These are phyloP conservation scores for Meriones psammophilus DNA, from an alignment of 2,797 vertebrate species.

Conservation along the genomic window DNA sequence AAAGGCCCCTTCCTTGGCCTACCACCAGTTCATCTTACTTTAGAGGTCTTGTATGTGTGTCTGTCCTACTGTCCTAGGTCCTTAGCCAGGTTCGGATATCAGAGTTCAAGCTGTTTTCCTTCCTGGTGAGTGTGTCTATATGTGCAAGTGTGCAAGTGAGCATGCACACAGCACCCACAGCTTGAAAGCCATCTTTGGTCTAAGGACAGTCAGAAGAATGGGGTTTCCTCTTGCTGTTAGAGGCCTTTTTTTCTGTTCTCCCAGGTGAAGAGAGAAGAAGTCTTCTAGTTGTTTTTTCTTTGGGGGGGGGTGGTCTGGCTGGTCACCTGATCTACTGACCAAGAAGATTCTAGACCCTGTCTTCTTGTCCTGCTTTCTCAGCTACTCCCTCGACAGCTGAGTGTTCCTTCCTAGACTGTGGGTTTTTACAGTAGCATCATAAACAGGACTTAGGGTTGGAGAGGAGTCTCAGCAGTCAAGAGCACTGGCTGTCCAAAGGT, in stretches of 20 bases:
- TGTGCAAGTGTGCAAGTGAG: neutral
- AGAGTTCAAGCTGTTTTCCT: constrained; percentile 26
- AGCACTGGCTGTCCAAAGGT: neutral
- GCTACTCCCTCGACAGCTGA: neutral
- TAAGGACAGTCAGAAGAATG: neutral
- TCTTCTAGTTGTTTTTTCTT: neutral
- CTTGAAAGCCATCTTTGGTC: constrained; percentile 7
- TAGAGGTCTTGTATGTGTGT: neutral
- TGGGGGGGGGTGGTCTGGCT: neutral
- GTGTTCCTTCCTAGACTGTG: neutral
- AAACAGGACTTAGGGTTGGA: neutral
- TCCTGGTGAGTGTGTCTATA: neutral
- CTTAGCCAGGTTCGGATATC: constrained; percentile 45
- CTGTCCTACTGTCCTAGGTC: neutral
- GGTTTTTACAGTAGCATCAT: neutral
- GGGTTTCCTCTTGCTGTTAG: neutral
- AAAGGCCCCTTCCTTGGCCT: neutral
- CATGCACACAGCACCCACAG: neutral
- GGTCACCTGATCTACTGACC: neutral
- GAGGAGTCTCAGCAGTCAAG: neutral
- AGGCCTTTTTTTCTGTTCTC: neutral
- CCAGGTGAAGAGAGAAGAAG: neutral
- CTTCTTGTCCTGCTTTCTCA: neutral
- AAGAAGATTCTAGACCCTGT: constrained; percentile 2
- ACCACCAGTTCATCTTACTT: constrained; percentile 12